Evolutionary conservation across 2,113 vertebrate genomes (phyloP), one percentile per base, ranked within the genome.

Genomic region (Alosa alosa): DNA sequence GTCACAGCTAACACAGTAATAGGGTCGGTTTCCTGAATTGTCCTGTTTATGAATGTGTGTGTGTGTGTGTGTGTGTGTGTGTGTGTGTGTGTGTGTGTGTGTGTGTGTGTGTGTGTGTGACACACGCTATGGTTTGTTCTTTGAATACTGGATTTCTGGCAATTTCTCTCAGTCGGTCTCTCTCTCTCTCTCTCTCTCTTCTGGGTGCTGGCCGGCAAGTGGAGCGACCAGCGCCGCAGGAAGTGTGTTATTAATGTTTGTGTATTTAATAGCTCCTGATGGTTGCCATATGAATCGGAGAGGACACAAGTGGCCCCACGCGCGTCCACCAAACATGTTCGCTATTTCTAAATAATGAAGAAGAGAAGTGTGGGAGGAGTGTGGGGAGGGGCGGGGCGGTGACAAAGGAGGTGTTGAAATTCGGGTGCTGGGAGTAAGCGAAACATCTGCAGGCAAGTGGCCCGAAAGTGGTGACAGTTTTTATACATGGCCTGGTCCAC

Each of bases 231-330:
- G 86, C 39, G 72, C 83, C 39, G 72, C 83, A 87, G 89, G 88
- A 64, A 83, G 85, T 68, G 84, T 88, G 90, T 86, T 89, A 91
- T 88, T 90, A 88, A 90, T 86, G 90, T 89, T 89, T 88, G 84
- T 91, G 85, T 89, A 57, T 94, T 92, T 94, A 93, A 93, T 92
- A 91, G 89, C 86, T 86, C 89, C 91, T 94, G 93, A 92, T 94
- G 93, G 92, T 49, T 84, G 92, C 93, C 94, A 94, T 92, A 93
- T 94, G 93, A 93, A 89, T 86, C 72, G 47, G 84, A 83, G 31
- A 31, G 31, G 31, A 78, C 25, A 36, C 64, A 72, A 25, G 31
- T 15, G 10, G n/a, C n/a, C 64, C 10, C 13, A 36, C 64, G 31
- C 64, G 31, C 11, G 64, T n/a, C 64, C 64, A 68, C 64, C 64